phyloP scores from a whole-genome alignment of 2,888 invertebrate species.

The Nymphalis urticae region DNA sequence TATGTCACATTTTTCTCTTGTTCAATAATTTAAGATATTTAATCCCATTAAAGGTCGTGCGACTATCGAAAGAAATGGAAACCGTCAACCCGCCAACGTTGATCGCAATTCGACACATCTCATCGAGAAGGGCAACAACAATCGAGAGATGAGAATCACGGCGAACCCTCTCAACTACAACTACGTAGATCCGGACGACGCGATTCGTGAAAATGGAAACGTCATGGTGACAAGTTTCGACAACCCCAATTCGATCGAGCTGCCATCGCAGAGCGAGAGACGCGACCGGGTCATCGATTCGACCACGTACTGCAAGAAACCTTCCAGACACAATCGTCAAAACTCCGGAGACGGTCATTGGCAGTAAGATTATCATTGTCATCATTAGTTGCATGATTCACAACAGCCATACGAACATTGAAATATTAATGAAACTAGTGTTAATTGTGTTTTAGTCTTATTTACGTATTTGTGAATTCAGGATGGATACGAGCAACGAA shows the following conservation, averaged over 20 bases:
- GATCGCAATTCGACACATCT: slow-evolving; percentile 67
- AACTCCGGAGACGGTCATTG: slow-evolving; percentile 73
- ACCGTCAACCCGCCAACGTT: slow-evolving; percentile 68
- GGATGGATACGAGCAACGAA: slow-evolving; percentile 67
- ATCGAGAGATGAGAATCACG: slow-evolving; percentile 87
- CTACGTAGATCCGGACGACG: slow-evolving; percentile 85
- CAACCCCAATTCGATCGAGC: slow-evolving; percentile 87
- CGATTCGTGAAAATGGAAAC: slow-evolving; percentile 75
- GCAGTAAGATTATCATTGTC: slow-evolving; percentile 72
- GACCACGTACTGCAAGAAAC: slow-evolving; percentile 87
- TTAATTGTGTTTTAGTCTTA: slow-evolving; percentile 19
- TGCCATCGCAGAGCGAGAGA: slow-evolving; percentile 79
- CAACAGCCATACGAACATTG: slow-evolving; percentile 38
- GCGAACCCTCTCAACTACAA: slow-evolving; percentile 88
- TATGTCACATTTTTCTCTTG: too few species aligned
- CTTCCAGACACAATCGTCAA: slow-evolving; percentile 61
- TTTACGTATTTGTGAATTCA: slow-evolving; percentile 45
- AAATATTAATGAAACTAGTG: slow-evolving; percentile 12
- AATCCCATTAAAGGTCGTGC: slow-evolving; percentile 74
- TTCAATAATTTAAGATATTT: too few species aligned
- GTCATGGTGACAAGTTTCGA: slow-evolving; percentile 86
- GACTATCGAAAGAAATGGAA: slow-evolving; percentile 81
- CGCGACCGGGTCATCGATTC: slow-evolving; percentile 80
- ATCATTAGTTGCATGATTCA: slow-evolving; percentile 46
- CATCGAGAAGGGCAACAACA: slow-evolving; percentile 60